Evolutionary conservation across 2,113 vertebrate species (phyloP), one percentile per base, ranked within the genome.

Genomic region (Saccopteryx bilineata): DNA sequence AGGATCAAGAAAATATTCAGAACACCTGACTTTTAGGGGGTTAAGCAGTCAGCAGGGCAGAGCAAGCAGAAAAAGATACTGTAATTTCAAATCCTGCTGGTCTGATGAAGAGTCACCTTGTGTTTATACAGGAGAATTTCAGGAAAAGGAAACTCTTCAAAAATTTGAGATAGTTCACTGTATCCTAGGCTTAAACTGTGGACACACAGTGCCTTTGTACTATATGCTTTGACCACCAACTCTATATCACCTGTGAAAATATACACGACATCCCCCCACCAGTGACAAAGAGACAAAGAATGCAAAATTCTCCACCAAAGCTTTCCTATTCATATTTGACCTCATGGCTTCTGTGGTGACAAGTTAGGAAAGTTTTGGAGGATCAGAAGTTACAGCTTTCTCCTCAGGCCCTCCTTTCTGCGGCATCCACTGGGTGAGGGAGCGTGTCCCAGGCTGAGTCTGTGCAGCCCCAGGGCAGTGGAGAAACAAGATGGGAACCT

Each of bases 281-380:
- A 0, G 1, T 2, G 4, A 87, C 85, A 97, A 90, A 94, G 90
- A 95, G 94, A 24, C 87, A 56, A 94, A 96, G 96, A 96, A 97
- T 96, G 96, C 88, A 96, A 84, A 94, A 96, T 96, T 96, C 91
- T 96, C 88, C 23, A 0, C 85, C 84, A 78, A 94, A 97, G 90
- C 93, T 88, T 93, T 3, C 66, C 86, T 78, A 3, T 95, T 92
- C 5, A 46, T 91, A 75, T 96, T 87, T 61, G 9, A 84, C 95
- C 90, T 71, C 46, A 87, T 93, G 88, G 76, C 95, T 96, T 94
- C 97, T 92, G 68, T 96, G 95, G 95, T 96, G 91, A 76, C 92
- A 81, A 46, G 68, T 65, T 74, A 97, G 94, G 91, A 74, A 96
- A 76, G 63, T 92, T 96, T 97, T 76, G 82, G 75, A 87, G 95